Conservation (phyloP, 2,888 invertebrate genomes). For the Drosophila quasianomalipes region DNA sequence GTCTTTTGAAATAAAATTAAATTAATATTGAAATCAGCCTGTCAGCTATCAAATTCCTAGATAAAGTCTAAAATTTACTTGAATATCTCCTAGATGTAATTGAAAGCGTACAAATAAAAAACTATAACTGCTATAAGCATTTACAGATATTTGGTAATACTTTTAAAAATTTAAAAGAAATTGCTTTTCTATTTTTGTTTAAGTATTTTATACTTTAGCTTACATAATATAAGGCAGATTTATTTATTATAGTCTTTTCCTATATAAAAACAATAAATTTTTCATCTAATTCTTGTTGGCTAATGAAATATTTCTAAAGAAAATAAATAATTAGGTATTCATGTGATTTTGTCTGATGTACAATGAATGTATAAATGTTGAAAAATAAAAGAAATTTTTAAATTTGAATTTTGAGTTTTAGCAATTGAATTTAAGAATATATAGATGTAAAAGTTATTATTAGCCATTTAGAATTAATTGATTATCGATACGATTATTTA, state of each 20-base stretch:
- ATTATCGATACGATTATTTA: slow-evolving; percentile 44
- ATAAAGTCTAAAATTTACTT: background rate
- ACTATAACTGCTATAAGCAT: too few relatives aligned
- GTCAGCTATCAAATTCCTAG: background rate
- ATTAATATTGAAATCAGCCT: background rate
- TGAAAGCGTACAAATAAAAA: background rate
- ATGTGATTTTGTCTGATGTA: slow-evolving; percentile 24
- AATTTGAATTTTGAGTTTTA: slow-evolving; percentile 17
- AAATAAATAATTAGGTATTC: background rate
- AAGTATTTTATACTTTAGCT: too few relatives aligned
- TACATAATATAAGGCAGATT: background rate
- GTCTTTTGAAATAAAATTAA: background rate
- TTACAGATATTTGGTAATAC: background rate
- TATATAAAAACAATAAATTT: background rate
- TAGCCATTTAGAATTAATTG: slow-evolving; percentile 36
- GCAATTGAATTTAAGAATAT: slow-evolving; percentile 18
- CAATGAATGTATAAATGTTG: slow-evolving; percentile 33
- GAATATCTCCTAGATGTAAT: too few relatives aligned
- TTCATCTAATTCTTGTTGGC: background rate
- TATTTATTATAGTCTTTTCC: background rate
- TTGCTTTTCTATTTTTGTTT: too few relatives aligned
- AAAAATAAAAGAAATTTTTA: background rate
- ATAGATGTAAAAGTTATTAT: slow-evolving; percentile 15
- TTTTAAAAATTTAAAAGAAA: background rate
- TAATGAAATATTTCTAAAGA: background rate